Percentiles rank a stretch among this genome's conserved stretches.
These are phyloP conservation scores for Lacanobia oleracea DNA, from an alignment of 2,888 invertebrate genomes.

Conservation along the genomic window DNA sequence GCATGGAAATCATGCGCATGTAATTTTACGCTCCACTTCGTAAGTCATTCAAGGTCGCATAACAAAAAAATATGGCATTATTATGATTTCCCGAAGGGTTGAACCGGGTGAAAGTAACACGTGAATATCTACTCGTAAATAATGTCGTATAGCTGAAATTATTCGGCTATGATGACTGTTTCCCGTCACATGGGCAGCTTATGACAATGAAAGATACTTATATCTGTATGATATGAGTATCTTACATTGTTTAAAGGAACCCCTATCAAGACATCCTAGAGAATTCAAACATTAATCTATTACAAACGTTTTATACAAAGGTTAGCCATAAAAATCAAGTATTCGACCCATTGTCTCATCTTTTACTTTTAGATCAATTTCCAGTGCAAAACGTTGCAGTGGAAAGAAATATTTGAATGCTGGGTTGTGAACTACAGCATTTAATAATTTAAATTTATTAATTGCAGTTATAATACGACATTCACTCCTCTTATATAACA, in stretches of 20 bases:
- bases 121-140: conserved; percentile 10
- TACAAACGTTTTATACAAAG: background rate
- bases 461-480: no score
- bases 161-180: conserved; percentile 5
- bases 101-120: conserved; percentile 30
- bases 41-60: conserved; percentile 46
- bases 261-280: background rate
- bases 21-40: conserved; percentile 48
- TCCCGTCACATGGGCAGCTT: background rate
- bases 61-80: conserved; percentile 43
- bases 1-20: conserved; percentile 60
- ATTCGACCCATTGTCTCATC: no score
- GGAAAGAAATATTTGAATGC: no score
- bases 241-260: no score
- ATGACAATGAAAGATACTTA: no score
- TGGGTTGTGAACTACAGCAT: no score
- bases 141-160: conserved; percentile 10
- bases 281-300: background rate
- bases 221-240: no score
- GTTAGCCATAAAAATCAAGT: no score
- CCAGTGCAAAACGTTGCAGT: no score
- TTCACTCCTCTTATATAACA: no score
- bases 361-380: no score
- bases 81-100: conserved; percentile 46
- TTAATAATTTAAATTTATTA: no score